These are phyloP conservation scores for Abrostola triplasia DNA, from an alignment of 2,888 invertebrate species.

Conservation along the genomic window DNA sequence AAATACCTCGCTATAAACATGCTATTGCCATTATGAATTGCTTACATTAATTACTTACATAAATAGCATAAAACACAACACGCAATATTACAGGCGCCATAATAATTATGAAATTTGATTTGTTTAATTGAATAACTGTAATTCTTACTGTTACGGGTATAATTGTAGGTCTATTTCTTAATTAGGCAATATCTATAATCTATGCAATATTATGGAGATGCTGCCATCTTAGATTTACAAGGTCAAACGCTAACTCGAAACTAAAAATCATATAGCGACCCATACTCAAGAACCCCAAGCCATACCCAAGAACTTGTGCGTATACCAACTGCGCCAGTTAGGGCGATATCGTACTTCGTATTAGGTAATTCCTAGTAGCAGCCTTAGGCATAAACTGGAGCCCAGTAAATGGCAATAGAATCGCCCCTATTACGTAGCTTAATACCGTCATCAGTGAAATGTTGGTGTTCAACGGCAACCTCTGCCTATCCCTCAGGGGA, in stretches of 20 bases:
- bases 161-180: not conserved
- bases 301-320: no score
- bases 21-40: conserved; percentile 32
- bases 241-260: no score
- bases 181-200: not conserved
- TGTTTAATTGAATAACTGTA: conserved; percentile 2
- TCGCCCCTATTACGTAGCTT: not conserved
- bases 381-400: not conserved
- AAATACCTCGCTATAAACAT: conserved; percentile 28
- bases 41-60: conserved; percentile 28
- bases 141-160: not conserved
- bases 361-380: not conserved
- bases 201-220: not conserved
- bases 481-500: not conserved
- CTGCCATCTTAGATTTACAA: no score
- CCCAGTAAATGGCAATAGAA: not conserved
- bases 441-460: not conserved
- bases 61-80: conserved; percentile 40
- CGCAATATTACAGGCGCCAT: conserved; percentile 16
- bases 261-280: no score
- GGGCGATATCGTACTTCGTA: not conserved
- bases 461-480: not conserved
- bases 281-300: no score
- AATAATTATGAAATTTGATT: conserved; percentile 36
- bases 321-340: not conserved